Base-by-base conservation (phyloP, 1,140 invertebrate species). In the Bombus consobrinus region DNA sequence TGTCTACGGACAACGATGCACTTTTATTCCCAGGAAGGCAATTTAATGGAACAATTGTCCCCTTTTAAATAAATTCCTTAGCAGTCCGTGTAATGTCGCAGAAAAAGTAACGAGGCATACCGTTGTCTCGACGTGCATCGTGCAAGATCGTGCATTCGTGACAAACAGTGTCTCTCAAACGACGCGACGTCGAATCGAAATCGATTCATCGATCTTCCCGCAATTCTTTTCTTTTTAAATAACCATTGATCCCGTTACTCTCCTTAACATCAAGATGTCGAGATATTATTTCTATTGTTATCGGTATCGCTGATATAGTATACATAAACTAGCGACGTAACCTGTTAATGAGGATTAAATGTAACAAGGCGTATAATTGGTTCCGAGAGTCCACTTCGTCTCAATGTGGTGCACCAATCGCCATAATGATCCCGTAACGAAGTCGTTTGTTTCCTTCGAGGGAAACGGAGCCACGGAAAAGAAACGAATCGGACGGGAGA, bases 401-500 rank as follows among this genome's bases (percentile, higher is more conserved):
- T 39, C 41, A 32, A 57, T 71, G 28, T 74, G 41, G 3, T 73
- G 74, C 41, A 39, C 41, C 88, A 91, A 92, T 93, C 89, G 88
- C 90, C 86, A 83, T 91, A 91, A 93, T 85, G 90, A 92, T 85
- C 81, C 87, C 89, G 86, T 94, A 94, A 94, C 92, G 93, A 94
- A 92, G 92, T 86, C 90, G 92, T 93, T 94, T 94, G 93, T 94
- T 88, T 91, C 85, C 91, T 91, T 90, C 53, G 74, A 89, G 84
- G 66, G 81, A 81, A 57, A 75, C 68, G 78, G 3, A 66, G 53
- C 75, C 68, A n/a, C 22, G 39, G 47, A 71, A 62, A 71, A 37
- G n/a, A 62, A 37, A 57, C 53, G 72, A 72, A 72, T 79, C 39
- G 3, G 75, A 41, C 76, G 81, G 88, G 87, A 32, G 53, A 78